Base-by-base conservation (phyloP, 2,113 vertebrate species). In the Syngnathus scovelli region DNA sequence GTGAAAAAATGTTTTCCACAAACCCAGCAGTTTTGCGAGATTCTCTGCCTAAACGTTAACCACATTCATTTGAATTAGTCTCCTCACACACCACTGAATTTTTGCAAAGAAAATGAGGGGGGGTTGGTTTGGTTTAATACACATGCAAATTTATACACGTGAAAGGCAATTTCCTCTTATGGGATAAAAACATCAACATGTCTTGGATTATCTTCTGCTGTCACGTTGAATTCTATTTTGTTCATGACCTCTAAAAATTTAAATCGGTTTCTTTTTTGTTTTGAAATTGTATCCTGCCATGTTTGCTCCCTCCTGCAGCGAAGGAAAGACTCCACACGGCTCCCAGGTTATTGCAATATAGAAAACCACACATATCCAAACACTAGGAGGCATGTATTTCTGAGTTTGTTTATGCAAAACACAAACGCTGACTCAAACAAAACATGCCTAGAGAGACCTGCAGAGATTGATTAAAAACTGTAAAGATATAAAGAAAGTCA, bases 371-470 rank as follows among this genome's bases (percentile, higher is more conserved):
- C 33, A 52, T 33, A 3, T 27, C 55, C 6, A 12, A 58, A 67
- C 49, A 59, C 71, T 72, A 66, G 37, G 68, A 66, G 43, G 60
- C 21, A 62, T 54, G 66, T 61, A 11, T 67, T 76, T 27, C n/a
- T 46, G 33, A 46, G 39, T 13, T 43, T 6, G 21, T 75, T 67
- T 62, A 16, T 79, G 46, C 54, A 52, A 61, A 68, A 66, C 23
- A 66, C 64, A 73, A 71, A 62, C 75, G 74, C 77, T 80, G 79
- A 80, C 44, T 70, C 16, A 13, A 38, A 60, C 18, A 73, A 63
- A 67, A 61, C 12, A 68, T 58, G 67, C 66, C 65, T 67, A 62
- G 55, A 41, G 78, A 85, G 59, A 80, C 44, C 63, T 59, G 68
- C 10, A 71, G 48, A 67, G 36, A 75, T 39, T 52, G 44, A 41